These are phyloP conservation scores for Gorsachius magnificus DNA, from an alignment of 2,797 vertebrate species.

Conservation along the genomic window DNA sequence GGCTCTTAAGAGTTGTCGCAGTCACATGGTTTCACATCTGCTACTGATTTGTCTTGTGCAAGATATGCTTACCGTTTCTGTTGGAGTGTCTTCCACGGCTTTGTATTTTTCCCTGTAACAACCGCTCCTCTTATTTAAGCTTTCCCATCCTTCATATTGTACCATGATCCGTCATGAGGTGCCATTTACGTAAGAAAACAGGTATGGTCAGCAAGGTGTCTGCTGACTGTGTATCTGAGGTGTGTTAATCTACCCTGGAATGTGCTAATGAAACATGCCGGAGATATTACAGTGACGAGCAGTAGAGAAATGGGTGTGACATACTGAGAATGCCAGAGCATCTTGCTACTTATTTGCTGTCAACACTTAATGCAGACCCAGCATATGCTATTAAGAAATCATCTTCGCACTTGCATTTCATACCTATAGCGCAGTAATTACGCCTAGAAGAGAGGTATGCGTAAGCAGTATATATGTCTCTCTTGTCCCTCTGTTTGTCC, in stretches of 20 bases:
- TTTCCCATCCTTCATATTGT: neutral
- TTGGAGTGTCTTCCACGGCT: neutral
- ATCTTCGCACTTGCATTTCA: neutral
- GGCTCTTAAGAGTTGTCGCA: neutral
- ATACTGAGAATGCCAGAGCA: neutral
- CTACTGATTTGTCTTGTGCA: neutral
- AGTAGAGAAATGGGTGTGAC: slow-evolving; percentile 22
- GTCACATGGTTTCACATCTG: neutral
- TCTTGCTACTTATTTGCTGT: neutral
- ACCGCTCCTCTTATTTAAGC: neutral
- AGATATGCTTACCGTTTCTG: neutral
- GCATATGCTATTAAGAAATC: slow-evolving; percentile 28
- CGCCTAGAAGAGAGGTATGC: neutral
- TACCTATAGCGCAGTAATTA: slow-evolving; percentile 7
- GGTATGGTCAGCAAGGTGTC: slow-evolving; percentile 15
- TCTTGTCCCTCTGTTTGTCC: neutral
- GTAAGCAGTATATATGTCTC: neutral
- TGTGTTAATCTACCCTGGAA: neutral
- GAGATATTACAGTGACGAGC: neutral
- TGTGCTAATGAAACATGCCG: slow-evolving; percentile 40
- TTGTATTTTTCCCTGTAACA: neutral
- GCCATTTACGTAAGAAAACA: neutral
- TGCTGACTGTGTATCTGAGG: neutral
- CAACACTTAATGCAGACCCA: slow-evolving; percentile 5
- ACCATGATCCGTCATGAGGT: neutral